Evolutionary conservation across 2,888 invertebrate genomes (phyloP).

Genomic region (Palloptera scutellata): DNA sequence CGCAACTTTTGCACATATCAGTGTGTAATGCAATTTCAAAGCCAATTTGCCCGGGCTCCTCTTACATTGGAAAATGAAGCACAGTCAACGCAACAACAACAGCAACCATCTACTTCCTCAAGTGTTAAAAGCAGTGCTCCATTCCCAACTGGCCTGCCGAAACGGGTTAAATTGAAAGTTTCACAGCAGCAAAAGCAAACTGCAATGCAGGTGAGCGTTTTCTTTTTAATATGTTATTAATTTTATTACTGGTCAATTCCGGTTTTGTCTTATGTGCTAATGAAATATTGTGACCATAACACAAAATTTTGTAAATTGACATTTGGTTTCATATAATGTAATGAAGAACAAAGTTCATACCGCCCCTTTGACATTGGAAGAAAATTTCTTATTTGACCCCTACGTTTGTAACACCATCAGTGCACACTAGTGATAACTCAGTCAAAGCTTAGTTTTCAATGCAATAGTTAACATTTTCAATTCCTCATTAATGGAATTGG

Average conservation of each 20-base stretch:
- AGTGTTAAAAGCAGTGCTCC: constrained; percentile 53
- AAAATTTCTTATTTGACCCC: too few species aligned
- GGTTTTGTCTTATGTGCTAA: too few species aligned
- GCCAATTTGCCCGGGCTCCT: constrained; percentile 67
- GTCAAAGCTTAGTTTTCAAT: too few species aligned
- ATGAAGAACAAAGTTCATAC: not conserved
- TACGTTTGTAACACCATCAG: too few species aligned
- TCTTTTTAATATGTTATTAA: not conserved
- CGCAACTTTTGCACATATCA: constrained; percentile 84
- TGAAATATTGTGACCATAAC: too few species aligned
- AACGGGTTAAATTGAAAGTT: constrained; percentile 62
- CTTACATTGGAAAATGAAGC: constrained; percentile 59
- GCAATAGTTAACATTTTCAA: too few species aligned
- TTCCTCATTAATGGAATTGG: too few species aligned
- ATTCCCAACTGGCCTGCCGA: constrained; percentile 68
- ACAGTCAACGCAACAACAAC: constrained; percentile 35
- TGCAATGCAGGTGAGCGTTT: constrained; percentile 3
- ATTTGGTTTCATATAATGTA: not conserved
- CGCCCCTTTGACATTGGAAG: too few species aligned
- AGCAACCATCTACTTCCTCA: constrained; percentile 22
- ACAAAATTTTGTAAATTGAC: not conserved
- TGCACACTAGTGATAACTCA: too few species aligned
- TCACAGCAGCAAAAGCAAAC: constrained; percentile 48
- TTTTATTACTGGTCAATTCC: not conserved
- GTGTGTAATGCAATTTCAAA: constrained; percentile 83